Conservation (phyloP, 2,888 invertebrate species). For the Lamellibrachia satsuma region DNA sequence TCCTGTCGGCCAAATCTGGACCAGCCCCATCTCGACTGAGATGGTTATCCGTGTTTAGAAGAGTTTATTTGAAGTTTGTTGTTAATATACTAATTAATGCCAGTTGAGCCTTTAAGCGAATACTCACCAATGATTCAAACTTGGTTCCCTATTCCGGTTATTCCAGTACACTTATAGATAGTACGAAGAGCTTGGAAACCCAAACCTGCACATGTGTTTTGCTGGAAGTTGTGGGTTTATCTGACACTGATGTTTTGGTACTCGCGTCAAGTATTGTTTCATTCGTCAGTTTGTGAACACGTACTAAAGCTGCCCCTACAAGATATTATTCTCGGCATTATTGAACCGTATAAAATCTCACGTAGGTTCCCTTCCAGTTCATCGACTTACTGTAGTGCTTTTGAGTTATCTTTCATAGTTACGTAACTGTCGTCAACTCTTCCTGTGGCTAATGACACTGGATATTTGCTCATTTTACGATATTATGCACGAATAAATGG, state of each 20-base stretch:
- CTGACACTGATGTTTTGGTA: not conserved
- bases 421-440: not conserved
- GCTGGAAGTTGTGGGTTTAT: not conserved
- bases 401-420: not conserved
- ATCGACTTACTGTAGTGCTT: not conserved
- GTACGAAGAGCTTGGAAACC: not conserved
- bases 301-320: not conserved
- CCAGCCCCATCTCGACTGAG: not conserved
- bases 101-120: not conserved
- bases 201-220: not conserved
- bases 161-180: not conserved
- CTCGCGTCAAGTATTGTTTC: not conserved
- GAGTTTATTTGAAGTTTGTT: not conserved
- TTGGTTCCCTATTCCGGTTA: not conserved
- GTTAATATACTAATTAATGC: not conserved
- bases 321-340: not conserved
- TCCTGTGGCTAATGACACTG: not conserved
- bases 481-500: not conserved
- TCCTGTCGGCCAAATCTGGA: too few species aligned
- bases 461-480: constrained; percentile 13
- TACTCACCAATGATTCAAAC: not conserved
- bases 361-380: not conserved
- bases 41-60: not conserved
- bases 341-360: not conserved
- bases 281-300: not conserved